Evolutionary conservation across 2,797 vertebrate species (phyloP).

Genomic region (Pogonophryne albipinna): DNA sequence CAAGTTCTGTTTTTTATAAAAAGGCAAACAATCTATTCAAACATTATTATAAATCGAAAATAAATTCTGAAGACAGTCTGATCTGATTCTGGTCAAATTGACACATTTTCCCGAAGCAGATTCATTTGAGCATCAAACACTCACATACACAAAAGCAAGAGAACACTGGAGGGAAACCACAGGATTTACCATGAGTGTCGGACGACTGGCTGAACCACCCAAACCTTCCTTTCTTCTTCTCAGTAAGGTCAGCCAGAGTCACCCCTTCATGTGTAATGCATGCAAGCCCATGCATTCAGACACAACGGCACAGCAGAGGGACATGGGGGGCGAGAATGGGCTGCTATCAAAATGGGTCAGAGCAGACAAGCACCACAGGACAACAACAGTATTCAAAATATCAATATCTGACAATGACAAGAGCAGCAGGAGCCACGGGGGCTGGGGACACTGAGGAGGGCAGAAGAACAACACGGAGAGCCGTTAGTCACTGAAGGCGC

Average conservation of each 20-base stretch:
- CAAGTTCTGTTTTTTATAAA: too few species aligned
- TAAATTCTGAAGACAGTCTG: neutral
- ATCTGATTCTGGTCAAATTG: neutral
- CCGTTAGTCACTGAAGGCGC: slow-evolving; percentile 75
- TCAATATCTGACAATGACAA: slow-evolving; percentile 79
- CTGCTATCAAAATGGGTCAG: slow-evolving; percentile 85
- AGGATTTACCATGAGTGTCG: slow-evolving; percentile 97
- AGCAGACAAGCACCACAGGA: slow-evolving; percentile 82
- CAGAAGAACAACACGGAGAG: slow-evolving; percentile 80
- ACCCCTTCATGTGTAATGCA: slow-evolving; percentile 93
- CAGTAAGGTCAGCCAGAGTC: slow-evolving; percentile 96
- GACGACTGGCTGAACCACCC: slow-evolving; percentile 95
- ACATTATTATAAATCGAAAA: neutral
- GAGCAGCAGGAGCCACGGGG: slow-evolving; percentile 73
- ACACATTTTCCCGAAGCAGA: neutral
- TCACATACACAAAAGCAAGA: slow-evolving; percentile 44
- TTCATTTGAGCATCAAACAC: slow-evolving; percentile 2
- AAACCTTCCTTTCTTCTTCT: slow-evolving; percentile 99
- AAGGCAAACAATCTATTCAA: too few species aligned
- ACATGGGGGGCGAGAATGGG: slow-evolving; percentile 82
- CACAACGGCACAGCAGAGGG: slow-evolving; percentile 85
- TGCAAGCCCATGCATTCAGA: slow-evolving; percentile 90
- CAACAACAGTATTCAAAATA: slow-evolving; percentile 83
- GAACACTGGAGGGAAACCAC: slow-evolving; percentile 78
- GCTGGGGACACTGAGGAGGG: slow-evolving; percentile 78